Conservation (phyloP, 2,113 vertebrate species). For the Istiophorus platypterus region DNA sequence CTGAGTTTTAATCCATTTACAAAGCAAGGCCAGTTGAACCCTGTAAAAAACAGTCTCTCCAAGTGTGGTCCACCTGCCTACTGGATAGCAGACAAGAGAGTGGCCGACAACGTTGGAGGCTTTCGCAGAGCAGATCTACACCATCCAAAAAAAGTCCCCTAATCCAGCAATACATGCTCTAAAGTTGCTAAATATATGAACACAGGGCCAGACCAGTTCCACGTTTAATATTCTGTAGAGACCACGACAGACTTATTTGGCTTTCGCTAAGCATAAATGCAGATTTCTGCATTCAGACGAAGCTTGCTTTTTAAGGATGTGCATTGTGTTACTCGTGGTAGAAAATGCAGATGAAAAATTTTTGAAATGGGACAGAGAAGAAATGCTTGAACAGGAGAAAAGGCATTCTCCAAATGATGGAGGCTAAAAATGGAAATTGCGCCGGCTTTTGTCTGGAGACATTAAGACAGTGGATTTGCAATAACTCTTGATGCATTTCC, state of each 20-base stretch:
- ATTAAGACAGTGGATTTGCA: conserved; percentile 29
- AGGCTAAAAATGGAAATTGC: conserved; percentile 15
- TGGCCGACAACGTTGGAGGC: conserved; percentile 26
- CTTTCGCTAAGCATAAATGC: conserved; percentile 34
- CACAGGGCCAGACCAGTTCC: conserved; percentile 34
- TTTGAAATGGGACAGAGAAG: conserved; percentile 7
- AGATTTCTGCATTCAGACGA: conserved; percentile 49
- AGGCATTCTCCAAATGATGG: neutral
- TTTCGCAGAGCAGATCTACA: conserved; percentile 48
- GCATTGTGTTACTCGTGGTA: conserved; percentile 1
- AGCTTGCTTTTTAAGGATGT: conserved; percentile 34
- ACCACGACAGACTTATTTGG: conserved; percentile 21
- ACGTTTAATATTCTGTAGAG: conserved; percentile 41
- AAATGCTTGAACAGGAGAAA: conserved; percentile 6
- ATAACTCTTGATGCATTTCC: conserved; percentile 19
- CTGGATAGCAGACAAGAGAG: conserved; percentile 15
- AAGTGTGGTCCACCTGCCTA: conserved; percentile 11
- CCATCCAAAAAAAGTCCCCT: conserved; percentile 60
- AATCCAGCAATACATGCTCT: conserved; percentile 63
- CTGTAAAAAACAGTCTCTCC: conserved; percentile 34
- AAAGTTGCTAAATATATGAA: conserved; percentile 77
- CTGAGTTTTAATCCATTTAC: conserved; percentile 39
- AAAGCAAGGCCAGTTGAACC: conserved; percentile 53
- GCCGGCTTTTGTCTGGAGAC: conserved; percentile 17
- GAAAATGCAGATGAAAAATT: conserved; percentile 24